phyloP scores from a whole-genome alignment of 2,797 vertebrate species.

The Pseudocheirus occidentalis region DNA sequence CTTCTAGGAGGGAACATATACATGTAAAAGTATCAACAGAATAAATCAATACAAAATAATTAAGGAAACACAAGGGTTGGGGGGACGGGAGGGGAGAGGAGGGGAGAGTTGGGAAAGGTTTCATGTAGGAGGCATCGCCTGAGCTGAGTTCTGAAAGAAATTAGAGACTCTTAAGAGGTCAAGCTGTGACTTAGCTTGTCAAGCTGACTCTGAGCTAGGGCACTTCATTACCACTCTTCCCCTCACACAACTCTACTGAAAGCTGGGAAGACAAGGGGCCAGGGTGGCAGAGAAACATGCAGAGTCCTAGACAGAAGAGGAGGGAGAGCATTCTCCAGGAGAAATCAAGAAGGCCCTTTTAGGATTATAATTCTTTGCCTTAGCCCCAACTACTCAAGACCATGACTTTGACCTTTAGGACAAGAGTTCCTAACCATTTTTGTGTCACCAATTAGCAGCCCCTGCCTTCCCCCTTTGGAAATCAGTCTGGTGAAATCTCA shows the following conservation, averaged over 20 bases:
- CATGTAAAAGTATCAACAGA: neutral
- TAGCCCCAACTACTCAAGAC: neutral
- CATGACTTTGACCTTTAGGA: neutral
- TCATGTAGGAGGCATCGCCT: neutral
- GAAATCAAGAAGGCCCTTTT: neutral
- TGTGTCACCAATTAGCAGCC: neutral
- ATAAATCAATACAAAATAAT: neutral
- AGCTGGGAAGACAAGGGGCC: neutral
- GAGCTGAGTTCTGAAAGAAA: neutral
- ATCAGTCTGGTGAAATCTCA: neutral
- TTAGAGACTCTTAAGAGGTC: neutral
- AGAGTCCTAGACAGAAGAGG: neutral
- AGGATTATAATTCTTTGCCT: neutral
- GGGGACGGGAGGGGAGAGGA: too few species aligned
- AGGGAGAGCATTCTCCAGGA: neutral
- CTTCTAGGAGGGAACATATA: neutral
- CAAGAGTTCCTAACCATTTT: neutral
- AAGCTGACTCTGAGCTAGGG: neutral
- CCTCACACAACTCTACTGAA: neutral
- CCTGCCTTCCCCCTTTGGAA: neutral
- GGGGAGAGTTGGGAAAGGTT: neutral
- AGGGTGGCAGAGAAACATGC: neutral
- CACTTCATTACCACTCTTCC: neutral
- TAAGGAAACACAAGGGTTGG: neutral
- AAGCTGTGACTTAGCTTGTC: neutral